A percentile compares a stretch with the other conserved stretches of the same genome.
Conservation (phyloP, 2,797 vertebrate genomes). For the Epinephelus malabaricus region DNA sequence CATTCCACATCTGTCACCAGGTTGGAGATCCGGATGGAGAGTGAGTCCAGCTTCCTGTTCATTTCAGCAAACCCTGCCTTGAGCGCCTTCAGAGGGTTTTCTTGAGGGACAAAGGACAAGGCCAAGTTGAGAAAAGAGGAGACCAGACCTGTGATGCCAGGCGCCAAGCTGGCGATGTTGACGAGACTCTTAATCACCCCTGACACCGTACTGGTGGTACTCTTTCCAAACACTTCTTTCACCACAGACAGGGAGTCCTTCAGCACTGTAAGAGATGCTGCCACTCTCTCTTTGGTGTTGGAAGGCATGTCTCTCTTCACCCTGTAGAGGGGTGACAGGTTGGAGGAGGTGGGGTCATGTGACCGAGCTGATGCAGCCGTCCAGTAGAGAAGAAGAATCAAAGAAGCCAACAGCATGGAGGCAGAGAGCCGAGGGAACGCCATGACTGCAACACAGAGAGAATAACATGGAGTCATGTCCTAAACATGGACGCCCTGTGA, state of each 20-base stretch:
- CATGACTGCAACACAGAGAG: conserved; percentile 33
- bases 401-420: conserved; percentile 1
- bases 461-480: not conserved
- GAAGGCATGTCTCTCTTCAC: not conserved
- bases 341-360: not conserved
- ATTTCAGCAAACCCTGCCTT: conserved; percentile 1
- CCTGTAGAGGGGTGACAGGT: not conserved
- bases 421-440: not conserved
- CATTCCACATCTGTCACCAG: conserved; percentile 15
- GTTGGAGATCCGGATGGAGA: conserved; percentile 30
- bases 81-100: not conserved
- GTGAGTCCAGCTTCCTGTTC: conserved; percentile 38
- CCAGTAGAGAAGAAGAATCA: conserved; percentile 16
- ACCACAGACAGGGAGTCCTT: not conserved
- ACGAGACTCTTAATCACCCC: not conserved
- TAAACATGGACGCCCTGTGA: too few relatives aligned
- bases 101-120: conserved; percentile 14
- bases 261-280: too few relatives aligned
- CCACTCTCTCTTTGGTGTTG: not conserved
- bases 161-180: not conserved
- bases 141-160: not conserved
- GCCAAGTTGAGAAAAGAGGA: not conserved
- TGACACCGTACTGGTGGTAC: not conserved
- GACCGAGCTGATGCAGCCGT: not conserved
- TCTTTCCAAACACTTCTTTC: not conserved